A percentile compares a stretch with the other conserved stretches of the same genome.
phyloP scores from a whole-genome alignment of 1,140 invertebrate species.

The Lepidostoma basale region DNA sequence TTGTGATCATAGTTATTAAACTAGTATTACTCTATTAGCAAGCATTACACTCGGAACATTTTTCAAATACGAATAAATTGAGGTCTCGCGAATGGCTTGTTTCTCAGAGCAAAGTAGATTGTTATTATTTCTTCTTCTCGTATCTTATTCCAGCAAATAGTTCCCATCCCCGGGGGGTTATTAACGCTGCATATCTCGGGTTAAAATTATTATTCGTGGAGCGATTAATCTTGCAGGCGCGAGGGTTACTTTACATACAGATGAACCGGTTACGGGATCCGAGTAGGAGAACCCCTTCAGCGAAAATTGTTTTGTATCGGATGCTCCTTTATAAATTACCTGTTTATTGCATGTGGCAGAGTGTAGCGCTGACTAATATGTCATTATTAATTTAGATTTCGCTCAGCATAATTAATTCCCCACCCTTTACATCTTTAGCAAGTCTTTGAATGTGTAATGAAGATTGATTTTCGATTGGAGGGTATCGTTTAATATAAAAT shows the following conservation, averaged over 20 bases:
- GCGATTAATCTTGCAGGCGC: slow-evolving; percentile 41
- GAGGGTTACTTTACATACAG: slow-evolving; percentile 40
- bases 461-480: too few relatives aligned
- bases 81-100: background rate
- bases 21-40: too few relatives aligned
- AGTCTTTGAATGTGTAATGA: too few relatives aligned
- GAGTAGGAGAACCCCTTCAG: background rate
- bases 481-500: too few relatives aligned
- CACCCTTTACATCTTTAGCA: too few relatives aligned
- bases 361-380: slow-evolving; percentile 21
- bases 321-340: slow-evolving; percentile 30
- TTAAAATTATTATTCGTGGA: slow-evolving; percentile 38
- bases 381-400: background rate
- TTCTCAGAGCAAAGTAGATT: background rate
- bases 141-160: background rate
- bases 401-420: background rate
- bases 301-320: slow-evolving; percentile 28
- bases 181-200: slow-evolving; percentile 33
- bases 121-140: background rate
- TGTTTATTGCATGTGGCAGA: slow-evolving; percentile 28
- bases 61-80: too few relatives aligned
- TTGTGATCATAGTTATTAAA: too few relatives aligned
- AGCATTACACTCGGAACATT: too few relatives aligned
- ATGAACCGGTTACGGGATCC: slow-evolving; percentile 33
- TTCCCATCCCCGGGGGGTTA: slow-evolving; percentile 28